Conservation (phyloP, 2,888 invertebrate genomes). For the Heliconius charithonia region DNA sequence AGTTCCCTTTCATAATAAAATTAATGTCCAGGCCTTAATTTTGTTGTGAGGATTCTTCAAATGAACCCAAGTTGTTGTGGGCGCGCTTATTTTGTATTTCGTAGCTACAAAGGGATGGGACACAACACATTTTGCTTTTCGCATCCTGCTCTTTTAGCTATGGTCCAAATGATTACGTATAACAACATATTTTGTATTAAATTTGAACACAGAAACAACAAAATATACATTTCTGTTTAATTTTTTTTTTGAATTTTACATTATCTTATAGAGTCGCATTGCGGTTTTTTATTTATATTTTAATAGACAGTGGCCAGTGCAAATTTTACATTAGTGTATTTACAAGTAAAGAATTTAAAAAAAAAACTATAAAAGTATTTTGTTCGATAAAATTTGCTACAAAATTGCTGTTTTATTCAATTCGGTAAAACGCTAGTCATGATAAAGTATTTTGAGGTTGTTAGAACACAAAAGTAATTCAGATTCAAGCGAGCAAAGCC, state of each 20-base stretch:
- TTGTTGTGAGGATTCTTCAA: slow-evolving; percentile 16
- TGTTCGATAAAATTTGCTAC: too few species aligned
- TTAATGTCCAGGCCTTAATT: not conserved
- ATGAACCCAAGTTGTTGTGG: slow-evolving; percentile 51
- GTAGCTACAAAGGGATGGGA: slow-evolving; percentile 50
- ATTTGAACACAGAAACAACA: not conserved
- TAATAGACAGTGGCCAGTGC: not conserved
- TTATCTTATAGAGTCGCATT: too few species aligned
- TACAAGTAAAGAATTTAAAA: too few species aligned
- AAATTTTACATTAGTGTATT: not conserved
- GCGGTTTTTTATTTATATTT: too few species aligned
- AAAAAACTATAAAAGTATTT: too few species aligned
- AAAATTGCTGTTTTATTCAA: too few species aligned
- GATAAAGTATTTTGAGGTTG: too few species aligned
- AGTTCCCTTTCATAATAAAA: slow-evolving; percentile 17
- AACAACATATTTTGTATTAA: not conserved
- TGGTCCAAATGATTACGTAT: slow-evolving; percentile 27
- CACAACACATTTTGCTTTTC: slow-evolving; percentile 44
- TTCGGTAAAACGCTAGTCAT: too few species aligned
- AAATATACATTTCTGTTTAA: too few species aligned
- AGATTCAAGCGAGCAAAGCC: too few species aligned
- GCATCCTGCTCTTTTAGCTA: slow-evolving; percentile 32
- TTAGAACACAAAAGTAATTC: too few species aligned
- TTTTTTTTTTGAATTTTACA: too few species aligned
- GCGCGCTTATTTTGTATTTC: slow-evolving; percentile 51